Evolutionary conservation across 2,888 invertebrate genomes (phyloP), one percentile per base, ranked within the genome.

Genomic region (Adela reaumurella): DNA sequence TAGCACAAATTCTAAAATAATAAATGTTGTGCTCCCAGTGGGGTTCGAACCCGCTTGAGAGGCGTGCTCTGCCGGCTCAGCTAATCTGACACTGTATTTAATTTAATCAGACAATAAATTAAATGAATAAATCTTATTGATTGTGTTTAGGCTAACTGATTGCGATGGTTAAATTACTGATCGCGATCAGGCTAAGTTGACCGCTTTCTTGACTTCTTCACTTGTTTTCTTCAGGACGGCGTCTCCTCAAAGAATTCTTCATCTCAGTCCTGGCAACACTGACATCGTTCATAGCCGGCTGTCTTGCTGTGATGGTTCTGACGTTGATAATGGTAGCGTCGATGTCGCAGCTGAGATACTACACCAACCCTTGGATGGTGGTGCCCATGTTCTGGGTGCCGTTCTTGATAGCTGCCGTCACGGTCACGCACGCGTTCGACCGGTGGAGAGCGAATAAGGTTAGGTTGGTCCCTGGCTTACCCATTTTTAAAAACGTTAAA

Each of bases 371-470:
- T 0, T 76, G 76, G 76, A 48, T 74, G 1, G 68, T 71, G 41
- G 67, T 69, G 0, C 68, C 76, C 0, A 19, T 68, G 11, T 74
- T 62, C 56, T 74, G 74, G 70, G n/a, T 69, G 3, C 76, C 76
- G 1, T 74, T 63, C 48, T 14, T 66, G 1, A 46, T 71, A 0
- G 59, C 57, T 0, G 61, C 64, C 0, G 55, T 68, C 0, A 51
- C 55, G 0, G 55, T 55, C 0, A 62, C 74, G 0, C 65, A 74
- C 4, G 45, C 47, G 0, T 68, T 57, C 52, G 76, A 76, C 51
- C 55, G 58, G 0, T 70, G 51, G 51, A 54, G 52, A 17, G 68
- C 57, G 3, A 63, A 61, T 3, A 66, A 59, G 61, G 74, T 73
- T 54, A 1, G 17, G 5, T 3, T 47, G 8, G 16, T 45, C 18